Evolutionary conservation across 92 coral and sea anemone species (phyloP).

Genomic region (Bergia sp.): DNA sequence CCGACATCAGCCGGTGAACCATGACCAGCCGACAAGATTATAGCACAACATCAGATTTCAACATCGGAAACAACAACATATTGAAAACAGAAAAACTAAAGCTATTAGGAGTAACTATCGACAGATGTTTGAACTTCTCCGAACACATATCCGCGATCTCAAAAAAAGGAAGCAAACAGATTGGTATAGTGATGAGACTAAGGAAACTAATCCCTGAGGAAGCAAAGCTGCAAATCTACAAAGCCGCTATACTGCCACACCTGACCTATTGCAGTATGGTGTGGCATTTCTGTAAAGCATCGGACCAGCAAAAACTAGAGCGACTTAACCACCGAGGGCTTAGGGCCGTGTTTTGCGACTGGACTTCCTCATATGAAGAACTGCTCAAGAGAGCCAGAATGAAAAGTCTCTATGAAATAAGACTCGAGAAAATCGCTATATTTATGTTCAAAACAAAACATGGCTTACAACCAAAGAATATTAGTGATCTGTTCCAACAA

Average conservation of each 20-base stretch:
- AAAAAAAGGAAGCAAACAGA: slow-evolving; percentile 52
- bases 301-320: slow-evolving; percentile 52
- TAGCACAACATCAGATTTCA: slow-evolving; percentile 17
- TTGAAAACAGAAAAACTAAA: slow-evolving; percentile 22
- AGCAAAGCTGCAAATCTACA: background rate
- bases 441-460: background rate
- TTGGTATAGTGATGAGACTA: slow-evolving; percentile 54
- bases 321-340: no score
- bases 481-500: background rate
- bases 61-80: background rate
- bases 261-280: slow-evolving; percentile 41
- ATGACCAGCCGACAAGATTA: background rate
- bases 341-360: no score
- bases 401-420: slow-evolving; percentile 36
- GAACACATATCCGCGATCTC: slow-evolving; percentile 50
- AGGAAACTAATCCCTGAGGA: no score
- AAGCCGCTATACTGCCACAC: slow-evolving; percentile 56
- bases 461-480: slow-evolving; percentile 3
- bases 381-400: slow-evolving; percentile 52
- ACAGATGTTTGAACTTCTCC: slow-evolving; percentile 33
- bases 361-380: no score
- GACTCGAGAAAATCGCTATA: slow-evolving; percentile 3
- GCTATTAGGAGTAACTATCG: slow-evolving; percentile 40
- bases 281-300: slow-evolving; percentile 53
- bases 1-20: no score